Conservation (phyloP, 2,888 invertebrate genomes). For the Epirrhoe alternata region DNA sequence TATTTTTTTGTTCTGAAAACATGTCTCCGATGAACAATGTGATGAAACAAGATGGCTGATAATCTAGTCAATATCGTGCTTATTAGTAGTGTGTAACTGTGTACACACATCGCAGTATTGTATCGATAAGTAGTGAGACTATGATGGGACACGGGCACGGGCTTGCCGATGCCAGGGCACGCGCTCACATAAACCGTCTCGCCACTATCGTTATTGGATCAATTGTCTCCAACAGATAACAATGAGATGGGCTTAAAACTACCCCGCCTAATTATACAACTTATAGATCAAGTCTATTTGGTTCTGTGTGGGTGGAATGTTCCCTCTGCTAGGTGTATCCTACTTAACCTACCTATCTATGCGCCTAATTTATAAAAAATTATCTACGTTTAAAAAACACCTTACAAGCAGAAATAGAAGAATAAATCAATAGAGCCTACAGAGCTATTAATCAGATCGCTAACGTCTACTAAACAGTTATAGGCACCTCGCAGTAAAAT, state of each 20-base stretch:
- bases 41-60: neutral
- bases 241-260: neutral
- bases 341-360: no score
- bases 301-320: no score
- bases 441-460: conserved; percentile 7
- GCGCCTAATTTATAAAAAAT: no score
- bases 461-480: conserved; percentile 16
- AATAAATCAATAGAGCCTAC: no score
- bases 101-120: neutral
- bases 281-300: no score
- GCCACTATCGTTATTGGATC: conserved; percentile 32
- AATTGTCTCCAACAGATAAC: conserved; percentile 27
- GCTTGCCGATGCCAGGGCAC: conserved; percentile 38
- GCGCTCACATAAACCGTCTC: conserved; percentile 41
- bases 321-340: no score
- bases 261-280: no score
- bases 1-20: no score
- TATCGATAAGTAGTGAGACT: neutral
- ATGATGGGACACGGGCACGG: neutral
- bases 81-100: neutral
- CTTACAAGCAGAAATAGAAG: no score
- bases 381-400: no score
- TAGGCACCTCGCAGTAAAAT: conserved; percentile 36
- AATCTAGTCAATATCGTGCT: neutral
- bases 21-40: no score